phyloP scores from a whole-genome alignment of 2,888 invertebrate genomes.

The Dolichomitus sp. region DNA sequence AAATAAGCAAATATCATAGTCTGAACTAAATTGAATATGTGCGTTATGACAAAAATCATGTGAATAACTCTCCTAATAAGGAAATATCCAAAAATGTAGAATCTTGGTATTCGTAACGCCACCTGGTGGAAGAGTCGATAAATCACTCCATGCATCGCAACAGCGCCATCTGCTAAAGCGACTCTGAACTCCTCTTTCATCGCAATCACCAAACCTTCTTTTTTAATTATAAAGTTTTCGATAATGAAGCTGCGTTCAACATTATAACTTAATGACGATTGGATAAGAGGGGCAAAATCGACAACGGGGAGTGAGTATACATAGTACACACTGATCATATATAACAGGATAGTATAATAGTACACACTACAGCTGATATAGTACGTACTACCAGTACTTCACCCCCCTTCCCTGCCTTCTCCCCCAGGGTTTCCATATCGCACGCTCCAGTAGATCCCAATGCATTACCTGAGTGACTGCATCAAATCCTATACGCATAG shows the following conservation, averaged over 20 bases:
- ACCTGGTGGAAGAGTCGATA: too few relatives aligned
- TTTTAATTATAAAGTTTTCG: neutral
- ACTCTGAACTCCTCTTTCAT: neutral
- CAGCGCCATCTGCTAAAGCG: constrained; percentile 4
- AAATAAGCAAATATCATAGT: too few relatives aligned
- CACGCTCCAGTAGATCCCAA: constrained; percentile 72
- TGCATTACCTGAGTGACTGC: constrained; percentile 77
- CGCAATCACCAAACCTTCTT: neutral
- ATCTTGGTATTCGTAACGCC: too few relatives aligned
- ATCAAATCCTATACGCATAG: constrained; percentile 70
- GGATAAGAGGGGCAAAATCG: constrained; percentile 15
- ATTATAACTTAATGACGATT: constrained; percentile 31
- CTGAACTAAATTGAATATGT: too few relatives aligned
- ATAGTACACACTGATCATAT: neutral
- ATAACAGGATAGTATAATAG: constrained; percentile 23
- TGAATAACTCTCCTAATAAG: too few relatives aligned
- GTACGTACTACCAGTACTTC: constrained; percentile 33
- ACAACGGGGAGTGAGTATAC: constrained; percentile 8
- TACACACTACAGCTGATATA: constrained; percentile 27
- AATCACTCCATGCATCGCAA: too few relatives aligned
- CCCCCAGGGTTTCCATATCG: constrained; percentile 33
- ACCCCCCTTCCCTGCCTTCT: constrained; percentile 30
- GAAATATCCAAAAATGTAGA: too few relatives aligned
- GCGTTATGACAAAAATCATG: too few relatives aligned
- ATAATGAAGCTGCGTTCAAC: constrained; percentile 27